These are phyloP conservation scores for Bubo bubo DNA, from an alignment of 2,113 vertebrate genomes.

Conservation along the genomic window DNA sequence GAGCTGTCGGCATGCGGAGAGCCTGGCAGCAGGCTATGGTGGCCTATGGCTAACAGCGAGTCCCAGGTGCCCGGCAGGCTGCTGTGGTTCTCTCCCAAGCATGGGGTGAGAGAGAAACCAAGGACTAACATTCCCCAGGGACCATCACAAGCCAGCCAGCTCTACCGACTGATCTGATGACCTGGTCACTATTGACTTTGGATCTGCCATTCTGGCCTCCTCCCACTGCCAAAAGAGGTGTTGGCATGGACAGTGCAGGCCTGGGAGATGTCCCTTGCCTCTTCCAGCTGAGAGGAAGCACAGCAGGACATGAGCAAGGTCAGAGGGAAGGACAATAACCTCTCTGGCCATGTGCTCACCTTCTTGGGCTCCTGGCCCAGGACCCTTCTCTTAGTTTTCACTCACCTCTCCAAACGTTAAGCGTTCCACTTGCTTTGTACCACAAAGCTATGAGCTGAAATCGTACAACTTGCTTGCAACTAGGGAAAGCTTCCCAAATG, in stretches of 20 bases:
- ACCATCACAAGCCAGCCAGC: neutral
- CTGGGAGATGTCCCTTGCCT: neutral
- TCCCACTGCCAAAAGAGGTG: neutral
- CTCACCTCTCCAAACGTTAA: neutral
- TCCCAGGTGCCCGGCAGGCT: neutral
- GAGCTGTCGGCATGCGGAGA: neutral
- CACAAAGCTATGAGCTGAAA: neutral
- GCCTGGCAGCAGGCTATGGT: neutral
- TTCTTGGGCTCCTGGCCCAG: neutral
- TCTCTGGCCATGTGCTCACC: neutral
- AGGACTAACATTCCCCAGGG: neutral
- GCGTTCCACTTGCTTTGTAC: neutral
- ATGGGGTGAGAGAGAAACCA: neutral
- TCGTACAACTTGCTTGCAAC: neutral
- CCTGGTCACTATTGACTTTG: neutral
- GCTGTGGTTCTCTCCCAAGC: neutral
- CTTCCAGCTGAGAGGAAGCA: neutral
- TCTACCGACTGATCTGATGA: neutral
- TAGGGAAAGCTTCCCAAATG: neutral
- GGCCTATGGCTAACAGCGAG: neutral
- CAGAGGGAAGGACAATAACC: neutral
- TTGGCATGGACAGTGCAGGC: neutral
- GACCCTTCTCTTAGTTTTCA: neutral
- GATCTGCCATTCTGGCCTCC: neutral
- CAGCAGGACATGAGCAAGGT: neutral